These are phyloP conservation scores for Anoplius nigerrimus DNA, from an alignment of 2,888 invertebrate genomes.

Conservation along the genomic window DNA sequence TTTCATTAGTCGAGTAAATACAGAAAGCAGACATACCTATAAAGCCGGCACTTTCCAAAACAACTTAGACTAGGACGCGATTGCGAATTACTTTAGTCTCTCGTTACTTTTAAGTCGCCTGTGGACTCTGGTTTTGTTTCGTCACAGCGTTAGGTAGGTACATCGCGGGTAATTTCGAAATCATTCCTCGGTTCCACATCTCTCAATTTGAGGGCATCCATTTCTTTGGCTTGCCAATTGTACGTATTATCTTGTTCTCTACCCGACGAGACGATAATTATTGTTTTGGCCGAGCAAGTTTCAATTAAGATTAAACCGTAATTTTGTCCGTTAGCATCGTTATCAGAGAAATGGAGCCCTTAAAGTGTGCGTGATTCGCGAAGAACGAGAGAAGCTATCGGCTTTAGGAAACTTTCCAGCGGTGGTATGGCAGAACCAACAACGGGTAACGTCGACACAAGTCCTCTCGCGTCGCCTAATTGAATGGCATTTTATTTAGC, in stretches of 20 bases:
- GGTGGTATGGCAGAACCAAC: conserved; percentile 23
- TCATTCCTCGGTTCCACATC: conserved; percentile 38
- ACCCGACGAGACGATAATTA: not conserved
- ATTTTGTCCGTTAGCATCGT: not conserved
- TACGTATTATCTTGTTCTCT: not conserved
- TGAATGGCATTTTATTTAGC: conserved; percentile 71
- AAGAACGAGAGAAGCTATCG: conserved; percentile 41
- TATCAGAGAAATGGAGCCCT: not conserved
- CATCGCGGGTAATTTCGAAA: no score
- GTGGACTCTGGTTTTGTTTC: no score
- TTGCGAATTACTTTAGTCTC: no score
- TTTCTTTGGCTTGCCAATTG: conserved; percentile 20
- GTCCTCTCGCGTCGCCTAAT: conserved; percentile 62
- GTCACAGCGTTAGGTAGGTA: no score
- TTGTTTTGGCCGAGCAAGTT: no score
- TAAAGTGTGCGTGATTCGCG: conserved; percentile 19
- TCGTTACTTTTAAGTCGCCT: not conserved
- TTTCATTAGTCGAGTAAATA: conserved; percentile 42
- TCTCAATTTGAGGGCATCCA: conserved; percentile 33
- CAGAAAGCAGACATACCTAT: conserved; percentile 31
- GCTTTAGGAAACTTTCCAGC: conserved; percentile 53
- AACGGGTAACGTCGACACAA: conserved; percentile 43
- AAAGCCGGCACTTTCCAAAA: conserved; percentile 33
- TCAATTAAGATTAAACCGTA: no score
- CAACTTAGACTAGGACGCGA: not conserved